Conservation (phyloP, 2,113 vertebrate genomes). For the Marmota monax region DNA sequence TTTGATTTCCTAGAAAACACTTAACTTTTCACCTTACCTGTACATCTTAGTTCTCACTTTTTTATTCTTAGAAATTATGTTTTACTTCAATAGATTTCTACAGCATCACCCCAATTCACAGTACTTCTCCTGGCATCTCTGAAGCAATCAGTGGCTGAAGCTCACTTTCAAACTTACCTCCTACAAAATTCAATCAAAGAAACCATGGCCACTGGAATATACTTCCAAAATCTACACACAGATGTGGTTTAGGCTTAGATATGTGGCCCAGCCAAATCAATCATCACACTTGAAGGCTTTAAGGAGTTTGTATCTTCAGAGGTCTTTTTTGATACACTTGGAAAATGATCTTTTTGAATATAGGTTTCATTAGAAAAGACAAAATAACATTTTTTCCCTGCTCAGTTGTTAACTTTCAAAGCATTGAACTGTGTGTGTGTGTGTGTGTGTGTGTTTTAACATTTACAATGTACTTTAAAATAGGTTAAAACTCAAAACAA, state of each 20-base stretch:
- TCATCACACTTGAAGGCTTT: background rate
- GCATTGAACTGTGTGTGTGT: background rate
- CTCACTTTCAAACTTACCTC: background rate
- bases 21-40: background rate
- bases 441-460: background rate
- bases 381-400: background rate
- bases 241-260: background rate
- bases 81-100: constrained; percentile 30
- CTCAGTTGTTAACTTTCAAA: constrained; percentile 6
- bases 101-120: background rate
- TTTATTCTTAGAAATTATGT: constrained; percentile 6
- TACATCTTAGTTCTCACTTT: background rate
- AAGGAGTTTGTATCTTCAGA: background rate
- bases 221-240: background rate
- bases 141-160: background rate
- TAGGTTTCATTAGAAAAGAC: constrained; percentile 13
- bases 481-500: too few relatives aligned
- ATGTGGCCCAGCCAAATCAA: background rate
- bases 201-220: background rate
- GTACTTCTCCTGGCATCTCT: background rate
- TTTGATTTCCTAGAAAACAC: constrained; percentile 21
- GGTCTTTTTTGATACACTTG: constrained; percentile 10
- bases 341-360: constrained; percentile 43
- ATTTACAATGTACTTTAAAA: background rate
- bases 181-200: constrained; percentile 33